Percentiles rank a stretch among this genome's conserved stretches.
Conservation (phyloP, 2,888 invertebrate species). For the Cryptocephalus moraei region DNA sequence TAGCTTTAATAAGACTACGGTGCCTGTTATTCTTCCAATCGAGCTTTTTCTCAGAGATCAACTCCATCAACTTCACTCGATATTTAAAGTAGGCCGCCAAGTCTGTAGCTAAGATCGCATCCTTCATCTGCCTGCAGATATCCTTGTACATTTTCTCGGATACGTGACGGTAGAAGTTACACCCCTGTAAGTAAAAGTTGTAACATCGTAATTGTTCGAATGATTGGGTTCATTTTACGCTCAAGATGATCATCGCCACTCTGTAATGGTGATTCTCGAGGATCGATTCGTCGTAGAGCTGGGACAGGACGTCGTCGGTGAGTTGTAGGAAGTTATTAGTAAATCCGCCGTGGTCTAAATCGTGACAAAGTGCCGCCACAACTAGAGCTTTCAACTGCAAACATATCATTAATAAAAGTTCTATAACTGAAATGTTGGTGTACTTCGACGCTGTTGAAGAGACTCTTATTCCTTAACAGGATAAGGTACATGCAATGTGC, state of each 20-base stretch:
- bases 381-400: slow-evolving; percentile 44
- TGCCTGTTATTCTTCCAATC: slow-evolving; percentile 34
- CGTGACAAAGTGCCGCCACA: slow-evolving; percentile 50
- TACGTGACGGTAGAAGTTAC: slow-evolving; percentile 41
- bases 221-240: slow-evolving; percentile 15
- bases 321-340: slow-evolving; percentile 51
- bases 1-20: slow-evolving; percentile 44
- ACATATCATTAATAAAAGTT: not conserved
- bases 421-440: too few relatives aligned
- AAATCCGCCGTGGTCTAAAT: slow-evolving; percentile 51
- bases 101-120: slow-evolving; percentile 51
- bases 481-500: slow-evolving; percentile 52
- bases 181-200: slow-evolving; percentile 33
- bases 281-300: slow-evolving; percentile 47
- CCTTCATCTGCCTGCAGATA: slow-evolving; percentile 44
- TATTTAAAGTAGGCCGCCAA: slow-evolving; percentile 46
- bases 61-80: slow-evolving; percentile 43
- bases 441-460: slow-evolving; percentile 21
- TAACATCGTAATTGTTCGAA: too few relatives aligned
- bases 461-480: slow-evolving; percentile 36
- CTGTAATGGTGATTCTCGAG: slow-evolving; percentile 52
- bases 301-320: slow-evolving; percentile 43
- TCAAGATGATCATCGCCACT: slow-evolving; percentile 46
- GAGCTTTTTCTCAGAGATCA: slow-evolving; percentile 23
- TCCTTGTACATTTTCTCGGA: slow-evolving; percentile 33